A percentile compares a stretch with the other conserved stretches of the same genome.
These are phyloP conservation scores for Latrodectus geometricus DNA, from an alignment of 1,140 invertebrate species.

Conservation along the genomic window DNA sequence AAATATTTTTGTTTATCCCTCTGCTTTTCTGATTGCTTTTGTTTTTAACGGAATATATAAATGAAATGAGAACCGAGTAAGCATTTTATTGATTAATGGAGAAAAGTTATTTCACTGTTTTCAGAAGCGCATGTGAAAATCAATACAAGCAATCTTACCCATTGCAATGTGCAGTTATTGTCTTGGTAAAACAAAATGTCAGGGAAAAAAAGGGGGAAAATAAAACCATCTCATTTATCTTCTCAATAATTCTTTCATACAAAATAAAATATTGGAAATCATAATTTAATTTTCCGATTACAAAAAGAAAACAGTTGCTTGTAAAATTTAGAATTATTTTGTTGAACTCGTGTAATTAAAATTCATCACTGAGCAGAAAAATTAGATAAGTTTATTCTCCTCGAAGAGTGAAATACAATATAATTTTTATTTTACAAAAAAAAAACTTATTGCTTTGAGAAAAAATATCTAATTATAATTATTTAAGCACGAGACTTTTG, in stretches of 20 bases:
- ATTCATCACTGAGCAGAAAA: too few species aligned
- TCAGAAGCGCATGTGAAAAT: neutral
- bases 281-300: neutral
- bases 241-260: neutral
- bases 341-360: too few species aligned
- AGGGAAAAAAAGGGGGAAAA: neutral
- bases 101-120: conserved; percentile 18
- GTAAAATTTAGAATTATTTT: too few species aligned
- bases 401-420: too few species aligned
- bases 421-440: too few species aligned
- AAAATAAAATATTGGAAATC: neutral
- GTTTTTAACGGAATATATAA: conserved; percentile 55
- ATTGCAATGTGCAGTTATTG: neutral
- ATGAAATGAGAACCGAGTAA: conserved; percentile 36
- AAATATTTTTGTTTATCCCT: conserved; percentile 14
- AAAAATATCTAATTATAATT: too few species aligned
- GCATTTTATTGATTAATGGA: conserved; percentile 44
- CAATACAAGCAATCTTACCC: conserved; percentile 34
- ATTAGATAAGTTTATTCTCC: too few species aligned
- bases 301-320: neutral
- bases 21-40: conserved; percentile 56
- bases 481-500: too few species aligned
- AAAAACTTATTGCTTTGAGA: too few species aligned
- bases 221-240: neutral
- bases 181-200: neutral